Conservation (phyloP, 2,797 vertebrate species). For the Peromyscus aztecus region DNA sequence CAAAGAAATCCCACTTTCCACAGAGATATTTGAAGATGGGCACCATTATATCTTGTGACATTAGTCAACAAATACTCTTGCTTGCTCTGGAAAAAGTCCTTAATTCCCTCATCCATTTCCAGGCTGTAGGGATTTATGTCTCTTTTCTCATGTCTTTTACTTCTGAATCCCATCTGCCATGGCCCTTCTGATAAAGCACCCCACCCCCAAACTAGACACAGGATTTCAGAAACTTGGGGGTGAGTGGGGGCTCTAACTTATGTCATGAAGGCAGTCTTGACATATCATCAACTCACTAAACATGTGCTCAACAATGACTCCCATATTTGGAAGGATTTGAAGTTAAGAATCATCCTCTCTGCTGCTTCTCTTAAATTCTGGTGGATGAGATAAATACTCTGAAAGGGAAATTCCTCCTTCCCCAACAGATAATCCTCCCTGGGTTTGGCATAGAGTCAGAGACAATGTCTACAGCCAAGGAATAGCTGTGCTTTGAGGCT, state of each 20-base stretch:
- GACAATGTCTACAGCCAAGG: background rate
- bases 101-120: background rate
- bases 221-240: background rate
- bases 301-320: constrained; percentile 9
- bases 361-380: constrained; percentile 39
- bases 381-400: constrained; percentile 18
- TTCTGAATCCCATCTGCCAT: constrained; percentile 19
- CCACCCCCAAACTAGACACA: background rate
- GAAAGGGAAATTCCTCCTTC: constrained; percentile 63
- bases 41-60: constrained; percentile 37
- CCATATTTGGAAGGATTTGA: constrained; percentile 50
- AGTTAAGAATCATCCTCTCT: constrained; percentile 1
- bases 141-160: constrained; percentile 16
- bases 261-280: background rate
- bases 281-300: constrained; percentile 24
- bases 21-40: constrained; percentile 18
- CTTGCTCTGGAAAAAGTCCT: constrained; percentile 17
- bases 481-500: background rate
- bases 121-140: background rate
- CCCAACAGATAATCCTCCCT: background rate
- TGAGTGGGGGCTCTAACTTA: background rate
- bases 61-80: constrained; percentile 30
- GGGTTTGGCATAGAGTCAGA: constrained; percentile 31
- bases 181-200: background rate
- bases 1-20: constrained; percentile 32